These are phyloP conservation scores for Bungarus multicinctus DNA, from an alignment of 2,113 vertebrate genomes.

Conservation along the genomic window DNA sequence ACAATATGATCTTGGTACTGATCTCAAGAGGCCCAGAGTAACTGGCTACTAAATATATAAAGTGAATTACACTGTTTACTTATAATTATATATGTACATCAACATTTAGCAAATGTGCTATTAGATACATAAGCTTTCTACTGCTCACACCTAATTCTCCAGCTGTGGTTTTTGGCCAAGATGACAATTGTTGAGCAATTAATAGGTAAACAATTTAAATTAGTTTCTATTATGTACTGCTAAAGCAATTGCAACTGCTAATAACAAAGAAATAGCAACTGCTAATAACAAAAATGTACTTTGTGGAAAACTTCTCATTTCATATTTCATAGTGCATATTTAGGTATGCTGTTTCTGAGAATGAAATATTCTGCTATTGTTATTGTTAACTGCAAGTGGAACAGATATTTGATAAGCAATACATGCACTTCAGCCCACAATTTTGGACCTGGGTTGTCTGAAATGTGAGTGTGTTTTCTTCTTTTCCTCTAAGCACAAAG, in stretches of 20 bases:
- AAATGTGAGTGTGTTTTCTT: fast-evolving
- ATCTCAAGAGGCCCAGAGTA: not conserved
- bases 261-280: not conserved
- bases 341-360: conserved; percentile 1
- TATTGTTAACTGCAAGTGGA: not conserved
- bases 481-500: not conserved
- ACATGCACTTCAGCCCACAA: not conserved
- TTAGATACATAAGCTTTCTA: not conserved
- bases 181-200: not conserved
- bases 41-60: not conserved
- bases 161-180: not conserved
- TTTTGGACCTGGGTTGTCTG: not conserved
- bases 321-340: not conserved
- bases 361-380: not conserved
- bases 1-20: not conserved
- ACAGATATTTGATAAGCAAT: conserved; percentile 5
- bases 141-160: not conserved
- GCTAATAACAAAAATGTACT: not conserved
- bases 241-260: not conserved
- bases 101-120: not conserved
- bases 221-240: not conserved
- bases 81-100: not conserved
- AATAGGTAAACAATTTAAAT: not conserved
- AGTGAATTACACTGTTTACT: not conserved
- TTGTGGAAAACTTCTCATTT: not conserved